Conservation (phyloP, 2,888 invertebrate genomes). For the Amphipyra berbera region DNA sequence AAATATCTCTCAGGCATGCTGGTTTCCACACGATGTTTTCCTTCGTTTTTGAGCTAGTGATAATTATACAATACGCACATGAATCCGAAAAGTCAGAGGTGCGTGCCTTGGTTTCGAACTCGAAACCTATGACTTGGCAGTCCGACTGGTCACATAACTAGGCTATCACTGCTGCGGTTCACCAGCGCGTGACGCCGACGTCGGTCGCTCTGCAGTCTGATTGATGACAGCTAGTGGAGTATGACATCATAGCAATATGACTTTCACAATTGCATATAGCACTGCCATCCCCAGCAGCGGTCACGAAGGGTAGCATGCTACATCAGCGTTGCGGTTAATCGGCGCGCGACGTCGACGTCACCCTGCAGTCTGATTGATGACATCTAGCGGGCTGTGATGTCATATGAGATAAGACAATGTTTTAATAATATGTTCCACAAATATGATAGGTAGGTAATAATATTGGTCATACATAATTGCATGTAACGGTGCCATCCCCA, state of each 20-base stretch:
- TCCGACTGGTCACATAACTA: too few species aligned
- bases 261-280: slow-evolving; percentile 46
- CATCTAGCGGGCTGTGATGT: slow-evolving; percentile 42
- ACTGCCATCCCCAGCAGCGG: slow-evolving; percentile 50
- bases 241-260: slow-evolving; percentile 19
- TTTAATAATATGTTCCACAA: not conserved
- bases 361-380: slow-evolving; percentile 50
- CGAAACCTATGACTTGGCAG: too few species aligned
- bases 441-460: slow-evolving; percentile 18
- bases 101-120: too few species aligned
- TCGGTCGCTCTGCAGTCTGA: slow-evolving; percentile 52
- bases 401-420: not conserved
- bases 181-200: slow-evolving; percentile 75
- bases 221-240: slow-evolving; percentile 47
- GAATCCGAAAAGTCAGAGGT: too few species aligned
- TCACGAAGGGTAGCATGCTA: slow-evolving; percentile 74
- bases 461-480: slow-evolving; percentile 42
- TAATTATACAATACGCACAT: too few species aligned
- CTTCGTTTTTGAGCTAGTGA: too few species aligned
- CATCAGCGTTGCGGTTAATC: slow-evolving; percentile 84
- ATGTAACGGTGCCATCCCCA: slow-evolving; percentile 42
- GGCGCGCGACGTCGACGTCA: slow-evolving; percentile 73
- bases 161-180: slow-evolving; percentile 85
- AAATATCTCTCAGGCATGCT: too few species aligned
- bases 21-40: too few species aligned